Evolutionary conservation across 2,797 vertebrate species (phyloP).

Genomic region (Margarornis squamiger): DNA sequence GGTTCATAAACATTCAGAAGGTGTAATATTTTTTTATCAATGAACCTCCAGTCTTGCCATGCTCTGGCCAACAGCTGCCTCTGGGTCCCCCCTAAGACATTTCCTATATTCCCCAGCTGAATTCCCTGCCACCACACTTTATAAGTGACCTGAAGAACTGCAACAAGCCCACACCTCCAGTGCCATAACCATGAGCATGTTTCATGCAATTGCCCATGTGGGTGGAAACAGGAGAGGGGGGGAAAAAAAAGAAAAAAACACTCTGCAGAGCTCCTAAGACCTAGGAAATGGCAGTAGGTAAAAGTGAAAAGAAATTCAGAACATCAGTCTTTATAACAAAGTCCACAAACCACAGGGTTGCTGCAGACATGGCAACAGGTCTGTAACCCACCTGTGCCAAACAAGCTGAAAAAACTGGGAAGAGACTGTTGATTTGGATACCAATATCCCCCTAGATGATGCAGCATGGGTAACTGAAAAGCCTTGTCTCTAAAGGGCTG

Average conservation of each 20-base stretch:
- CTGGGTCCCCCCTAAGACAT: not conserved
- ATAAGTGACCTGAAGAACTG: not conserved
- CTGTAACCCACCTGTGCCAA: not conserved
- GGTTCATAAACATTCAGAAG: not conserved
- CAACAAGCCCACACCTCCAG: not conserved
- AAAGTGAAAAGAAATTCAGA: not conserved
- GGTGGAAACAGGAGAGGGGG: not conserved
- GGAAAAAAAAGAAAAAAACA: not conserved
- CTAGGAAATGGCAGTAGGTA: not conserved
- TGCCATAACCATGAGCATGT: rapidly evolving
- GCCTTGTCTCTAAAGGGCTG: not conserved
- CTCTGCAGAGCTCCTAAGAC: not conserved
- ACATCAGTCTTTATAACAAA: not conserved
- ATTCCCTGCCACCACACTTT: not conserved
- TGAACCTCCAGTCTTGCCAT: not conserved
- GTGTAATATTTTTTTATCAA: not conserved
- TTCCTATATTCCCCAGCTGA: not conserved
- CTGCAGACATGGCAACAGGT: rapidly evolving
- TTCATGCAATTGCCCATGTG: not conserved
- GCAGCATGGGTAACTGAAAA: not conserved
- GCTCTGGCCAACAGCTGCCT: not conserved
- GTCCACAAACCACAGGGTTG: not conserved
- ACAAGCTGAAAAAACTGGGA: not conserved
- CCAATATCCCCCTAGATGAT: too few relatives aligned
- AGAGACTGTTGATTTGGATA: not conserved